Evolutionary conservation across 1,140 invertebrate species (phyloP).

Genomic region (Bombus superbus): DNA sequence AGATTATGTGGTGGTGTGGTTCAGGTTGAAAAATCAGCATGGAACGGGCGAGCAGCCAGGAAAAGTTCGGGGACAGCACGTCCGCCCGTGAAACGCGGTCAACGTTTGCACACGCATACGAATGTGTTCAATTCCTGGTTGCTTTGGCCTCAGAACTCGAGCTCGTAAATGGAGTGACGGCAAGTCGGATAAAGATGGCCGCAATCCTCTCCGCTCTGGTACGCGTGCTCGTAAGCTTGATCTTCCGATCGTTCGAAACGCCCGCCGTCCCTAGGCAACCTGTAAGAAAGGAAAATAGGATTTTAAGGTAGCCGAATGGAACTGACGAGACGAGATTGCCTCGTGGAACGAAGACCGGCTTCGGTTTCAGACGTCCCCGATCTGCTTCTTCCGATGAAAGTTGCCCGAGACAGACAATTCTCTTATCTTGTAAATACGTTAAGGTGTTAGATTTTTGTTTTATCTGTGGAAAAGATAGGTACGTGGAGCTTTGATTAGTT

Average conservation of each 20-base stretch:
- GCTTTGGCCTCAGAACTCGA: constrained; percentile 71
- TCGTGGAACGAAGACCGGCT: neutral
- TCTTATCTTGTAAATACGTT: neutral
- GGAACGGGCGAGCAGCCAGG: constrained; percentile 37
- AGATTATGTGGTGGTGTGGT: constrained; percentile 15
- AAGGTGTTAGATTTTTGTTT: neutral
- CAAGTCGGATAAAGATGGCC: constrained; percentile 81
- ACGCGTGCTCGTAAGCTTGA: constrained; percentile 86
- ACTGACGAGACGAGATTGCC: neutral
- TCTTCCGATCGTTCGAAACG: constrained; percentile 85
- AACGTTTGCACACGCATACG: constrained; percentile 38
- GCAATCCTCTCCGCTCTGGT: constrained; percentile 81
- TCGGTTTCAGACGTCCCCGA: neutral
- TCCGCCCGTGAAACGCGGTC: constrained; percentile 29
- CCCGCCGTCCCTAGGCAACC: constrained; percentile 75
- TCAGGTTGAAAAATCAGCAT: constrained; percentile 47
- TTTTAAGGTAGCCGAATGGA: neutral
- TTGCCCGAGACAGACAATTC: neutral
- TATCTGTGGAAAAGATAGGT: neutral
- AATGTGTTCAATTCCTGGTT: neutral
- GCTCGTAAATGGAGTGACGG: constrained; percentile 78
- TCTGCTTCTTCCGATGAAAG: neutral
- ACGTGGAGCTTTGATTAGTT: neutral
- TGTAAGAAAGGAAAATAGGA: constrained; percentile 63
- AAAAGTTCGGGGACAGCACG: constrained; percentile 18